phyloP scores from a whole-genome alignment of 92 coral and sea anemone genomes.

The Galaxea fascicularis region DNA sequence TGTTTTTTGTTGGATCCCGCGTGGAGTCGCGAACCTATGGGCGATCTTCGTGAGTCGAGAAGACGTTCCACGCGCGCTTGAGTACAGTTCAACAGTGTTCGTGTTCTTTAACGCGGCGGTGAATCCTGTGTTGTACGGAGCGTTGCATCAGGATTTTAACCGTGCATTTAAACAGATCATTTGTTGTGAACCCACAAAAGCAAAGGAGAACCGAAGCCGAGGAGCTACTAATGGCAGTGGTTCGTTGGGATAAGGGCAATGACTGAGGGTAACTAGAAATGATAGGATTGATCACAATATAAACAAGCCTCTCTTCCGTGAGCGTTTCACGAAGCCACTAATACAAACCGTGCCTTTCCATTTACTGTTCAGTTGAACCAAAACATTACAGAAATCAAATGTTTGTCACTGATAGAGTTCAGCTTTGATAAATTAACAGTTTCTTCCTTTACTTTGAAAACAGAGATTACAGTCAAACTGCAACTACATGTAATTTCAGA shows the following conservation, averaged over 20 bases:
- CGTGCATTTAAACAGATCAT: conserved; percentile 82
- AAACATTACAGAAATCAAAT: no score
- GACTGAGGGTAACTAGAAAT: not conserved
- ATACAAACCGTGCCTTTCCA: no score
- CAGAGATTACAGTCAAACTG: no score
- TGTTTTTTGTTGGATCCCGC: conserved; percentile 95
- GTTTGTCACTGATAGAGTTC: no score
- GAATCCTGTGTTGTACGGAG: conserved; percentile 92
- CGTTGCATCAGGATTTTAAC: conserved; percentile 89
- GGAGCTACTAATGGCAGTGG: conserved; percentile 16
- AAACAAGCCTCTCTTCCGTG: no score
- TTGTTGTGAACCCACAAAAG: conserved; percentile 47
- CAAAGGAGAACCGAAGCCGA: not conserved
- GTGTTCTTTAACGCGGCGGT: conserved; percentile 90
- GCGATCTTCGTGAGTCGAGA: conserved; percentile 87
- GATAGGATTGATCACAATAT: not conserved
- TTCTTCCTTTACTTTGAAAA: no score
- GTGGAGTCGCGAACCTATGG: conserved; percentile 96
- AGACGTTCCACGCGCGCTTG: conserved; percentile 87
- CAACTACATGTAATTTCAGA: no score
- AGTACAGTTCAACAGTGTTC: conserved; percentile 88
- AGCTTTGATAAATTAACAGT: no score
- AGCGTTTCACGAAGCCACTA: no score
- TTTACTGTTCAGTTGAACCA: no score
- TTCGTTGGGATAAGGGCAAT: not conserved